A percentile compares a stretch with the other conserved stretches of the same genome.
phyloP scores from a whole-genome alignment of 2,888 invertebrate species.

The Synergus itoensis region DNA sequence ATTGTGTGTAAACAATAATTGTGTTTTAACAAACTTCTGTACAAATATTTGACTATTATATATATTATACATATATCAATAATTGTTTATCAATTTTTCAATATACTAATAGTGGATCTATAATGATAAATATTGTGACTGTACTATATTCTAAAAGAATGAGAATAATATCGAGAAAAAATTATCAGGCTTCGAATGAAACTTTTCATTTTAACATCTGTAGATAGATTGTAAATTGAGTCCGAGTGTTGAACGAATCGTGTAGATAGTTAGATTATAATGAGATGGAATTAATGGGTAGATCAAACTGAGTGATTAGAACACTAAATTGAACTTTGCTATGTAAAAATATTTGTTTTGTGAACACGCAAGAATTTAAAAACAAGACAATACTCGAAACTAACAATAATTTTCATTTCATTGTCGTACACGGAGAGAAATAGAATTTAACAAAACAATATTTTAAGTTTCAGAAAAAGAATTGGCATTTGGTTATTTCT shows the following conservation, averaged over 20 bases:
- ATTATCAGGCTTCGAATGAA: conserved; percentile 3
- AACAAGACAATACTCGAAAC: background rate
- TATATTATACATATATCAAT: background rate
- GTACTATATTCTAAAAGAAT: conserved; percentile 25
- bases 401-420: background rate
- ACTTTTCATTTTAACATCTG: conserved; percentile 11
- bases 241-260: conserved; percentile 24
- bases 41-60: conserved; percentile 9
- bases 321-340: background rate
- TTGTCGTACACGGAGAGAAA: background rate
- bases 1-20: background rate
- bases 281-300: conserved; percentile 7
- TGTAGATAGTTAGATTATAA: conserved; percentile 27
- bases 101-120: background rate
- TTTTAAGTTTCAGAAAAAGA: background rate
- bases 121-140: background rate
- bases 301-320: background rate
- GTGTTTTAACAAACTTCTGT: background rate
- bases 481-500: background rate
- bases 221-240: conserved; percentile 34
- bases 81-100: conserved; percentile 8
- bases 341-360: conserved; percentile 1
- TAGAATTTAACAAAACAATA: background rate
- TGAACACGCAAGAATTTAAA: conserved; percentile 13
- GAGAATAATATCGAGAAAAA: background rate